Percentiles rank a stretch among this genome's conserved stretches.
These are phyloP conservation scores for Pogonomyrmex californicus DNA, from an alignment of 1,140 invertebrate species.

Conservation along the genomic window DNA sequence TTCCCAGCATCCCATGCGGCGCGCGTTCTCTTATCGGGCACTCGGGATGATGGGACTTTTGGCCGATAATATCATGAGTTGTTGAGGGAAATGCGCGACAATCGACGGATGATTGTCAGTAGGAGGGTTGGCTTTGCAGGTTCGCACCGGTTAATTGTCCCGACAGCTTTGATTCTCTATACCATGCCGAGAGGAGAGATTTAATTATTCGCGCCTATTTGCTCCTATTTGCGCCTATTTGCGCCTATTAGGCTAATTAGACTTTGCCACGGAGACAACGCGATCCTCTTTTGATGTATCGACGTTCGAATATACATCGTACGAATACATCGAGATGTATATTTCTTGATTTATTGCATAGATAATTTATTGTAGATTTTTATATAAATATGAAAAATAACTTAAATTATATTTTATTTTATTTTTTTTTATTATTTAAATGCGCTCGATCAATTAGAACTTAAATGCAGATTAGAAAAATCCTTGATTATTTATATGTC, in stretches of 20 bases:
- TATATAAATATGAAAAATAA: background rate
- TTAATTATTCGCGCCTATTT: conserved; percentile 23
- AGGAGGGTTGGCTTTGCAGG: background rate
- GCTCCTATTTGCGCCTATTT: background rate
- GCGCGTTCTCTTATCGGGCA: conserved; percentile 77
- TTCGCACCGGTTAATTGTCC: conserved; percentile 21
- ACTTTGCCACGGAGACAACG: background rate
- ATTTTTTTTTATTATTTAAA: too few species aligned
- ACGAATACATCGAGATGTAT: background rate
- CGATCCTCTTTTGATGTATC: background rate
- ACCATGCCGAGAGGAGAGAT: background rate
- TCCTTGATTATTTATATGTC: background rate
- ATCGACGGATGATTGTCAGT: conserved; percentile 2
- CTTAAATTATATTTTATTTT: background rate
- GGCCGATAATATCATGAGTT: conserved; percentile 31
- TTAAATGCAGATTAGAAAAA: background rate
- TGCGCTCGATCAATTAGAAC: background rate
- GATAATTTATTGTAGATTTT: conserved; percentile 9
- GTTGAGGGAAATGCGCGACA: conserved; percentile 23
- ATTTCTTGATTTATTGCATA: background rate
- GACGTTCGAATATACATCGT: too few species aligned
- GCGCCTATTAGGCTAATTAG: conserved; percentile 16
- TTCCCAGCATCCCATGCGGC: conserved; percentile 73
- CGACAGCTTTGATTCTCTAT: conserved; percentile 7
- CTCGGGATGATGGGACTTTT: conserved; percentile 32